Conservation (phyloP, 2,888 invertebrate species). For the Mesochorus sp. region DNA sequence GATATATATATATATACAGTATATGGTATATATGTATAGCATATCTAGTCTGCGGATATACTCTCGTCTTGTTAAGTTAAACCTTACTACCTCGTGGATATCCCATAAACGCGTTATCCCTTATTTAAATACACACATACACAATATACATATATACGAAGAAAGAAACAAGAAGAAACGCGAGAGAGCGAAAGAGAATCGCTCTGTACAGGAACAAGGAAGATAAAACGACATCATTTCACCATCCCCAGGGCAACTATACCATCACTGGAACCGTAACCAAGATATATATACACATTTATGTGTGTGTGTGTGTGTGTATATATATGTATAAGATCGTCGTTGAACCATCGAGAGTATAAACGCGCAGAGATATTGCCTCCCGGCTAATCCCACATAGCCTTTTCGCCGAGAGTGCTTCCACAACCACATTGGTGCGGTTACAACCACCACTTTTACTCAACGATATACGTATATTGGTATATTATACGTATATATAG, state of each 20-base stretch:
- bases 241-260: slow-evolving; percentile 43
- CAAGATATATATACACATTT: slow-evolving; percentile 8
- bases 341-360: slow-evolving; percentile 62
- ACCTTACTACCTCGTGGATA: slow-evolving; percentile 48
- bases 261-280: slow-evolving; percentile 40
- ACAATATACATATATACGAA: background rate
- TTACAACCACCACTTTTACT: slow-evolving; percentile 19
- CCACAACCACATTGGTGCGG: slow-evolving; percentile 11
- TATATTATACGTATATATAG: background rate
- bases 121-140: slow-evolving; percentile 67
- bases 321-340: slow-evolving; percentile 29
- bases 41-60: background rate
- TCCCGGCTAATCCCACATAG: slow-evolving; percentile 68
- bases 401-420: slow-evolving; percentile 36
- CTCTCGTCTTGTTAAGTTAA: slow-evolving; percentile 28
- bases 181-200: background rate
- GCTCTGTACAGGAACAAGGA: slow-evolving; percentile 1
- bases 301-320: background rate
- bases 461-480: background rate
- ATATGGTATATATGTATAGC: background rate
- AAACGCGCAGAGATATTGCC: slow-evolving; percentile 66
- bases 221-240: slow-evolving; percentile 3
- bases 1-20: background rate
- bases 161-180: background rate
- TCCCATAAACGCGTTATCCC: slow-evolving; percentile 67